Conservation (phyloP, 30 jellyfish, hydroid and myxozoan genomes). For the Catostylus mosaicus region DNA sequence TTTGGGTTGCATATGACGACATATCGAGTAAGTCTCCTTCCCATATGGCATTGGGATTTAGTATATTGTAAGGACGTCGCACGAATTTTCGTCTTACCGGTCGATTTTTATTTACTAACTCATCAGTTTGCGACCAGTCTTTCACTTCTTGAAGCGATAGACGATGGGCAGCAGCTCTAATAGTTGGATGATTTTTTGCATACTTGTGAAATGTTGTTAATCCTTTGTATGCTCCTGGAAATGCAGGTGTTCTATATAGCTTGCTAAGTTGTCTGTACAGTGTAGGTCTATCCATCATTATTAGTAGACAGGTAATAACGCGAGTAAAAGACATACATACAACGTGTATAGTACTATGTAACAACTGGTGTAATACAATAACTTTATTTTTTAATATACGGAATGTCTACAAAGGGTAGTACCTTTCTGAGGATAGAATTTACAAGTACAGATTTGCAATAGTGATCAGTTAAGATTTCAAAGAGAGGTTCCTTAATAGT, state of each 20-base stretch:
- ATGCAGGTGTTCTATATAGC: neutral
- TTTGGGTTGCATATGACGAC: neutral
- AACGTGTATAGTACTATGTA: neutral
- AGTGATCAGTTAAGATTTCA: neutral
- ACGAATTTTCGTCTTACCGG: neutral
- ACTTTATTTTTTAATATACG: neutral
- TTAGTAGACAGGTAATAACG: neutral
- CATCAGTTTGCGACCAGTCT: neutral
- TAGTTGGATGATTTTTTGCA: neutral
- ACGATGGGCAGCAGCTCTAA: neutral
- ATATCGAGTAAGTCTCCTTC: neutral
- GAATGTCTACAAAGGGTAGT: neutral
- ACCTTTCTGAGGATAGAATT: neutral
- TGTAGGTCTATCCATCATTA: neutral
- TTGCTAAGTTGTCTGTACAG: neutral
- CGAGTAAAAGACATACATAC: neutral
- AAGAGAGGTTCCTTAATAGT: neutral
- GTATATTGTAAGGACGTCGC: neutral
- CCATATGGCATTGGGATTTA: neutral
- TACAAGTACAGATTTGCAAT: neutral
- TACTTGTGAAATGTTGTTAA: neutral
- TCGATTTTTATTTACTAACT: neutral
- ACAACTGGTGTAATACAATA: neutral
- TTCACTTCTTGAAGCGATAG: neutral
- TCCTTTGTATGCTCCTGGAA: neutral